Conservation (phyloP, 2,888 invertebrate species). For the Monochamus alternatus region DNA sequence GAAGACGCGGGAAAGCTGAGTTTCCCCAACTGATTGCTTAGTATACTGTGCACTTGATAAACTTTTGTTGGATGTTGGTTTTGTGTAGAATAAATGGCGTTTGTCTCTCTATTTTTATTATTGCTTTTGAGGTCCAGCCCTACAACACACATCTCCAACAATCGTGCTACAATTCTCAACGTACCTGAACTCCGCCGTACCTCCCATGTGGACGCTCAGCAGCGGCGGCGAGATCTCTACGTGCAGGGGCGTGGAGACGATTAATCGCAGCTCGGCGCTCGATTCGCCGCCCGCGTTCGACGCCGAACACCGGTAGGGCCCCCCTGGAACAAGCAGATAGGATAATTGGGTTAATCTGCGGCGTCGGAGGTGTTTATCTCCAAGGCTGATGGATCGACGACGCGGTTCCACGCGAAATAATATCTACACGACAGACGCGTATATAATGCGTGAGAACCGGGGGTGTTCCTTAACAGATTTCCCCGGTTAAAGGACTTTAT, state of each 20-base stretch:
- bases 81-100: no score
- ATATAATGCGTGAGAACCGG: not conserved
- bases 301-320: conserved; percentile 80
- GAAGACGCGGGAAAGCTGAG: no score
- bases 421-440: conserved; percentile 50
- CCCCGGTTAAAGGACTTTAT: no score
- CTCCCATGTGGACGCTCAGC: conserved; percentile 83
- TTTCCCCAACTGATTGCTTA: no score
- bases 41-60: no score
- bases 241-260: conserved; percentile 79
- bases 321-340: conserved; percentile 65
- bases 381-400: not conserved
- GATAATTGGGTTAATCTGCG: conserved; percentile 20
- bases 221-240: conserved; percentile 79
- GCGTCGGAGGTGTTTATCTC: conserved; percentile 1
- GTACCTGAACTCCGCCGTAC: conserved; percentile 78
- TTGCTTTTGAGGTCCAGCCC: no score
- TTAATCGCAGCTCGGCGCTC: conserved; percentile 78
- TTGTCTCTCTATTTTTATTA: no score
- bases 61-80: no score
- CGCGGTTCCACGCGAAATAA: not conserved
- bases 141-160: no score
- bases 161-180: not conserved
- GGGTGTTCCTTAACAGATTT: no score
- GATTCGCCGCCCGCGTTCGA: conserved; percentile 82